Base-by-base conservation (phyloP, 2,113 vertebrate genomes). In the Coptodon rendalli region DNA sequence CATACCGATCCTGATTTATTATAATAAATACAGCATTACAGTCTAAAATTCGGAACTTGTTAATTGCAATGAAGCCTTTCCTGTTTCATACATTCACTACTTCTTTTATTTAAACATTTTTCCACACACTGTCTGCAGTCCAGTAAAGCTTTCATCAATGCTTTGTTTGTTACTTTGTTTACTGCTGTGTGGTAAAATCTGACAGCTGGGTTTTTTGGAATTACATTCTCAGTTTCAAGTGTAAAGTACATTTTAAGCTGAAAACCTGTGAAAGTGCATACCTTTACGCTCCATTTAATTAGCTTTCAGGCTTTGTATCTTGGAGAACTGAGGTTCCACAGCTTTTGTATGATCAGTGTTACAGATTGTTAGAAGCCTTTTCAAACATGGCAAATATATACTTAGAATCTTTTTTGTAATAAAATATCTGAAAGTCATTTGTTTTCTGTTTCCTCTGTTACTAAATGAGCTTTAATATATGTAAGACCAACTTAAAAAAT, bases 341-440 rank as follows among this genome's bases (percentile, higher is more conserved):
- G 84, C 53, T 85, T 71, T 78, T 82, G 22, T 86, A 59, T 71
- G 34, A 80, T 73, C 29, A 87, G 78, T 94, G 88, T 90, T 68
- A 54, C 31, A 61, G 56, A 76, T 38, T 63, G 79, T 85, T 82
- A 84, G 54, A 6, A 84, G 29, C 11, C 27, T 86, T 71, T 29
- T 63, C 19, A 5, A 81, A 90, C 36, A 56, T 40, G 43, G 29
- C 12, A 82, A 36, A 27, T 36, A 40, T 87, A 53, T 87, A 82
- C 68, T 57, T 27, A 56, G 31, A 73, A 53, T 2, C 2, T 24
- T 83, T n/a, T 73, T 90, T 86, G 9, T 40, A 94, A 93, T 94
- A 90, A 93, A 92, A 80, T 4, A 73, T 10, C 36, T 71, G 43
- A 89, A 79, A 16, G 19, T 52, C 86, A 34, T 63, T 27, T 48